phyloP scores from a whole-genome alignment of 2,113 vertebrate species.

The Cathartes aura region DNA sequence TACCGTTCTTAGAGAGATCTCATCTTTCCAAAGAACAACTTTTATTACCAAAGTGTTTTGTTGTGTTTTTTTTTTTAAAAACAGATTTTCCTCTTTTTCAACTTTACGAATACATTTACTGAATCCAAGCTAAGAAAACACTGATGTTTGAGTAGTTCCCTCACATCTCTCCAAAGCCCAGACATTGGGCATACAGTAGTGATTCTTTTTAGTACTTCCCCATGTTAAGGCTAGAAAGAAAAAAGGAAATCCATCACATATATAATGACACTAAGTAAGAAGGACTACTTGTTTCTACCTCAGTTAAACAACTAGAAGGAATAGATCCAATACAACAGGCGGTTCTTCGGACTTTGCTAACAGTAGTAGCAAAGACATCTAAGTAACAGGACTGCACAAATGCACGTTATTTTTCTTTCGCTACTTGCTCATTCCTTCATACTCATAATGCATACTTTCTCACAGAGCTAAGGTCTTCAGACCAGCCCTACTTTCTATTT shows the following conservation, averaged over 20 bases:
- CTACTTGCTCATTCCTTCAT: not conserved
- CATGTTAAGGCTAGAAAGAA: not conserved
- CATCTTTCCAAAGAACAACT: not conserved
- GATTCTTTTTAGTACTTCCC: not conserved
- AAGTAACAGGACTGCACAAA: not conserved
- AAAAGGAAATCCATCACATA: not conserved
- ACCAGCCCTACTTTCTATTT: not conserved
- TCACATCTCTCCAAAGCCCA: not conserved
- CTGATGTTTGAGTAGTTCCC: not conserved
- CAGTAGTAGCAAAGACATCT: not conserved
- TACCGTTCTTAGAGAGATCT: not conserved
- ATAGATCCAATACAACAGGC: not conserved
- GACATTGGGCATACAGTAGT: not conserved
- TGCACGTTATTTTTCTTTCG: not conserved
- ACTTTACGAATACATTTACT: not conserved
- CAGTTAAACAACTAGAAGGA: not conserved
- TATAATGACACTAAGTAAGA: not conserved
- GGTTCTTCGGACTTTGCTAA: not conserved
- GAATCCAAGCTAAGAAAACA: not conserved
- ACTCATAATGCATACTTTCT: not conserved
- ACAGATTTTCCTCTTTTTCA: not conserved
- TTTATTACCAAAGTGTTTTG: not conserved
- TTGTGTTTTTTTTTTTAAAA: not conserved
- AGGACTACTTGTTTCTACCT: not conserved
- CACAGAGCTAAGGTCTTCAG: not conserved